A percentile compares a stretch with the other conserved stretches of the same genome.
These are phyloP conservation scores for Agrotis ipsilon DNA, from an alignment of 2,888 invertebrate species.

Conservation along the genomic window DNA sequence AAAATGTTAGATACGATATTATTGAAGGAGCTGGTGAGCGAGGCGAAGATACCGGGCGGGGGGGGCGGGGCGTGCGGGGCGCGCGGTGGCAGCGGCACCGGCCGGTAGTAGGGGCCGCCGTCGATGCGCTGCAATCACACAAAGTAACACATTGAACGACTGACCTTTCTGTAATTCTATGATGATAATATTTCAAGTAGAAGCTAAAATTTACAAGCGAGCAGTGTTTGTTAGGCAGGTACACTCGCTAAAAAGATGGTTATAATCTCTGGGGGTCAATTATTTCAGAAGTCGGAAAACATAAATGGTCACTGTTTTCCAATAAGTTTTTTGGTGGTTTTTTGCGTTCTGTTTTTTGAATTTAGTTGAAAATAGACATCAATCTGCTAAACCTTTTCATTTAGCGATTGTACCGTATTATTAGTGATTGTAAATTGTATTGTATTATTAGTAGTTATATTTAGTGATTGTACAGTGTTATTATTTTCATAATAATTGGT, in stretches of 20 bases:
- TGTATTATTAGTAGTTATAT: too few relatives aligned
- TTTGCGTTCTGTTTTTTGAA: too few relatives aligned
- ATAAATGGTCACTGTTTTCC: too few relatives aligned
- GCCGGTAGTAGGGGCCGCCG: slow-evolving; percentile 93
- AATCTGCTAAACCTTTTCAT: slow-evolving; percentile 10
- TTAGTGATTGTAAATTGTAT: neutral
- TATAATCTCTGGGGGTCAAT: too few relatives aligned
- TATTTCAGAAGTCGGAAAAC: too few relatives aligned
- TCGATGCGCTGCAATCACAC: slow-evolving; percentile 92
- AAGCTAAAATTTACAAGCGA: neutral
- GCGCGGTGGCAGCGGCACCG: slow-evolving; percentile 86
- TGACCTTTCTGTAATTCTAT: neutral
- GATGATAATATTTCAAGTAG: neutral
- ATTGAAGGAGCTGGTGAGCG: slow-evolving; percentile 94
- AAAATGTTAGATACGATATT: slow-evolving; percentile 95
- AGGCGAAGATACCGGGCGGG: slow-evolving; percentile 93
- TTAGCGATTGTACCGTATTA: neutral
- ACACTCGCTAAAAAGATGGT: neutral
- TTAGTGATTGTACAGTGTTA: too few relatives aligned
- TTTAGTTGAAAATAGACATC: neutral
- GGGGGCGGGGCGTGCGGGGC: slow-evolving; percentile 87
- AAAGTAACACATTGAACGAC: slow-evolving; percentile 1
- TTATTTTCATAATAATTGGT: too few relatives aligned
- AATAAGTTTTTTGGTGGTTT: too few relatives aligned
- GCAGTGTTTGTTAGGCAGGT: neutral